These are phyloP conservation scores for Arge pagana DNA, from an alignment of 2,888 invertebrate species.

Conservation along the genomic window DNA sequence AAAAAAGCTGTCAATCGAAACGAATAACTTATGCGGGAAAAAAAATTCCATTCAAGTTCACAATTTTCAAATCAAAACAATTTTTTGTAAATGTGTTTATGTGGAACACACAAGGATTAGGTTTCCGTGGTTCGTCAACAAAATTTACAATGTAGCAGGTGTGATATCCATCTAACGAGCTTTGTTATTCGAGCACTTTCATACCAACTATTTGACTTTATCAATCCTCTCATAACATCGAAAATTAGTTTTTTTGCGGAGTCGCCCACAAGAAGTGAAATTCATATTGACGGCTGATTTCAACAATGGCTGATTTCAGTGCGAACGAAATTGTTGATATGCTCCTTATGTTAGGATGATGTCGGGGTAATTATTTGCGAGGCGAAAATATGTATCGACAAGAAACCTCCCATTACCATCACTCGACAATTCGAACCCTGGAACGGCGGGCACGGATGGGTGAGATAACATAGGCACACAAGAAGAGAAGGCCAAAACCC, in stretches of 20 bases:
- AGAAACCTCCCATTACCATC: slow-evolving; percentile 19
- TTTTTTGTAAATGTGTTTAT: no score
- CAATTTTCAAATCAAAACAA: no score
- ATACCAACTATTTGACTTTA: not conserved
- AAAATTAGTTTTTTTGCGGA: slow-evolving; percentile 2
- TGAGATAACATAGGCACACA: no score
- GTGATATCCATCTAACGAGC: not conserved
- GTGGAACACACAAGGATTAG: no score
- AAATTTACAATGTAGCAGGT: not conserved
- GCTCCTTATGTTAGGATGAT: slow-evolving; percentile 19
- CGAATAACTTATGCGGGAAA: no score
- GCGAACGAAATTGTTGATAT: slow-evolving; percentile 11
- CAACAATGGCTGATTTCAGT: slow-evolving; percentile 11
- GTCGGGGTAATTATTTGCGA: slow-evolving; percentile 20
- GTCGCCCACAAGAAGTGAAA: not conserved
- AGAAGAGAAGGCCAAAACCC: no score
- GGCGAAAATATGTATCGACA: slow-evolving; percentile 20
- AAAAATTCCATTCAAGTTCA: no score
- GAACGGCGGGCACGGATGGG: slow-evolving; percentile 22
- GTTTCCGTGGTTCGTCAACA: slow-evolving; percentile 3
- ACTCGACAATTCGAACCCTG: no score
- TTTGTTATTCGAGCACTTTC: slow-evolving; percentile 3
- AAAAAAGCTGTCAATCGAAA: no score
- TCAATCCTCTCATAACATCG: slow-evolving; percentile 7
- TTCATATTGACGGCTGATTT: slow-evolving; percentile 6